These are phyloP conservation scores for Pseudomyrmex sp. DNA, from an alignment of 1,140 invertebrate genomes.

Conservation along the genomic window DNA sequence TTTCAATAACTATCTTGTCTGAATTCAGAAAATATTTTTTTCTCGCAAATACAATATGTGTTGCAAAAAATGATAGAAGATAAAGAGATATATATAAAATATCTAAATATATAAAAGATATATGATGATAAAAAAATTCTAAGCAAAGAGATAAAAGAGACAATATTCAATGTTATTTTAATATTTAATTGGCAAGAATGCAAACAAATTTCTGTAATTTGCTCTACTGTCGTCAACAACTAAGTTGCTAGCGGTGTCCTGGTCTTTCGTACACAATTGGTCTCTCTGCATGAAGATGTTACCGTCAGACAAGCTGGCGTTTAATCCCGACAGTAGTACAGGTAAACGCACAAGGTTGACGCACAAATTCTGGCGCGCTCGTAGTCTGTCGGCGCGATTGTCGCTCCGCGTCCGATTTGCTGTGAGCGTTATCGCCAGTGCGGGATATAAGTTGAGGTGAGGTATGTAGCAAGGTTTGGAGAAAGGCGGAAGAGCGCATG, in stretches of 20 bases:
- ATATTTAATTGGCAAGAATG: neutral
- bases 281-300: slow-evolving; percentile 22
- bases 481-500: slow-evolving; percentile 67
- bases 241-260: slow-evolving; percentile 2
- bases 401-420: slow-evolving; percentile 44
- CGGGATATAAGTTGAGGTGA: neutral
- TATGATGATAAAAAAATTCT: no score
- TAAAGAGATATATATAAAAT: neutral
- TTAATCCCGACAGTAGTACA: slow-evolving; percentile 46
- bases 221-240: neutral
- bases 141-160: no score
- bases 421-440: slow-evolving; percentile 55
- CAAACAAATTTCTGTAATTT: neutral
- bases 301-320: neutral
- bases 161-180: neutral
- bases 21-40: slow-evolving; percentile 7
- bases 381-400: slow-evolving; percentile 25
- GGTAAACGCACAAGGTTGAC: slow-evolving; percentile 47
- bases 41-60: neutral
- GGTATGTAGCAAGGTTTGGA: neutral
- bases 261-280: neutral
- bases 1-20: neutral
- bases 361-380: slow-evolving; percentile 22
- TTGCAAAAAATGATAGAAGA: neutral
- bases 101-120: no score